Evolutionary conservation across 2,888 invertebrate species (phyloP).

Genomic region (Colletes collaris): DNA sequence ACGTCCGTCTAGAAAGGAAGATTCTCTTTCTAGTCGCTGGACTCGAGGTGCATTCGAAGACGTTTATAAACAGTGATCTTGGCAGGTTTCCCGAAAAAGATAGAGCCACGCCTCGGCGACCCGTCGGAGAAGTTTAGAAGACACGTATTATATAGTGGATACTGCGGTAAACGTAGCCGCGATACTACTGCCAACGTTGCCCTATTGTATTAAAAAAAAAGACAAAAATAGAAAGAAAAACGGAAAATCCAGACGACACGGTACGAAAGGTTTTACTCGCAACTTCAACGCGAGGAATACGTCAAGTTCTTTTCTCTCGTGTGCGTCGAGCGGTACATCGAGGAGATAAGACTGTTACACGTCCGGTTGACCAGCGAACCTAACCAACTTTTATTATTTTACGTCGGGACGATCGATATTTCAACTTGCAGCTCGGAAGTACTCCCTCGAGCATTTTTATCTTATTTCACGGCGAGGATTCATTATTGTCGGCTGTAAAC

Average conservation of each 20-base stretch:
- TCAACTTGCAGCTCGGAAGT: neutral
- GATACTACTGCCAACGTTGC: constrained; percentile 23
- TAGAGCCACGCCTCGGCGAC: constrained; percentile 57
- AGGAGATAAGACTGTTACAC: constrained; percentile 18
- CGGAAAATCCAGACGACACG: neutral
- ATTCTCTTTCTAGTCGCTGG: constrained; percentile 42
- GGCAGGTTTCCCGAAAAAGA: constrained; percentile 68
- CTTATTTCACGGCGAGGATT: constrained; percentile 44
- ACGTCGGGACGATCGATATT: constrained; percentile 20
- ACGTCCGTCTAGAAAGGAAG: constrained; percentile 59
- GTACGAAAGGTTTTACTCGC: constrained; percentile 1
- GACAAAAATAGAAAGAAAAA: neutral
- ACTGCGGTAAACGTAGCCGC: constrained; percentile 25
- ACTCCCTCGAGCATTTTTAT: constrained; percentile 28
- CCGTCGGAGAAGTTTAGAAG: constrained; percentile 27
- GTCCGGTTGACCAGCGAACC: neutral
- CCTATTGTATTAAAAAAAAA: neutral
- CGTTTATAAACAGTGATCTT: constrained; percentile 71
- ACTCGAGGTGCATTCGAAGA: constrained; percentile 29
- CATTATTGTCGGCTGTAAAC: constrained; percentile 58
- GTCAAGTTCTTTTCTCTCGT: neutral
- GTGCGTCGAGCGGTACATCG: neutral
- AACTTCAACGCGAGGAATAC: constrained; percentile 13
- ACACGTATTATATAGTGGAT: constrained; percentile 22
- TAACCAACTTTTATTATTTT: constrained; percentile 5